Conservation (phyloP, 2,888 invertebrate species). For the Clistopyga incitator region DNA sequence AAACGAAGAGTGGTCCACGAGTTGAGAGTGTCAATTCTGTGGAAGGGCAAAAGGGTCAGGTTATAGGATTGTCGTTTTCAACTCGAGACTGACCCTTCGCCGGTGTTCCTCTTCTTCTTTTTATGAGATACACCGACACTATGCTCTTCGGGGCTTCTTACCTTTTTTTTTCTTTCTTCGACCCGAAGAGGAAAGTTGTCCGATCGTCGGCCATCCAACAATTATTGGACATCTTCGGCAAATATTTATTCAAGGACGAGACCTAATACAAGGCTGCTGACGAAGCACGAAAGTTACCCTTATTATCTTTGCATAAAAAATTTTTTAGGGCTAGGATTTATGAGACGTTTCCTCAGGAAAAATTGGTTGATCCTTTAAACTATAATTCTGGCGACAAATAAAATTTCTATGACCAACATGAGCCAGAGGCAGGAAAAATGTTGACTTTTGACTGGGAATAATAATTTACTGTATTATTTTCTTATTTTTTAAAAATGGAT, state of each 20-base stretch:
- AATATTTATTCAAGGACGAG: background rate
- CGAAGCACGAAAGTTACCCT: no score
- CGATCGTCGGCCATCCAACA: background rate
- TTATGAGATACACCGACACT: slow-evolving; percentile 32
- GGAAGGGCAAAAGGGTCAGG: slow-evolving; percentile 46
- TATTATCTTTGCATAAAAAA: no score
- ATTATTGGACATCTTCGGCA: background rate
- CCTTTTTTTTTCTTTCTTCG: slow-evolving; percentile 5
- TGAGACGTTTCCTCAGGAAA: no score
- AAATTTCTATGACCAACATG: no score
- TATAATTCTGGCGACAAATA: background rate
- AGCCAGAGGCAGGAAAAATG: background rate
- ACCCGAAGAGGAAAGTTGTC: background rate
- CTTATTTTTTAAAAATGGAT: no score
- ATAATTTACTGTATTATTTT: no score
- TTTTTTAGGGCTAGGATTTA: no score
- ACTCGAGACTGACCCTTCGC: slow-evolving; percentile 35
- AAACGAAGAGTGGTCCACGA: background rate
- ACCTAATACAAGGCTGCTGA: no score
- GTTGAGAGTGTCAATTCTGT: slow-evolving; percentile 29
- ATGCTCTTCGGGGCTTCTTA: background rate
- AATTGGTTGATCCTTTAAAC: background rate
- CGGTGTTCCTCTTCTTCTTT: slow-evolving; percentile 23
- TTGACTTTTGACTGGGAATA: no score
- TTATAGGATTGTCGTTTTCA: slow-evolving; percentile 42